Evolutionary conservation across 1,140 invertebrate genomes (phyloP), one percentile per base, ranked within the genome.

Genomic region (Pogonomyrmex barbatus): DNA sequence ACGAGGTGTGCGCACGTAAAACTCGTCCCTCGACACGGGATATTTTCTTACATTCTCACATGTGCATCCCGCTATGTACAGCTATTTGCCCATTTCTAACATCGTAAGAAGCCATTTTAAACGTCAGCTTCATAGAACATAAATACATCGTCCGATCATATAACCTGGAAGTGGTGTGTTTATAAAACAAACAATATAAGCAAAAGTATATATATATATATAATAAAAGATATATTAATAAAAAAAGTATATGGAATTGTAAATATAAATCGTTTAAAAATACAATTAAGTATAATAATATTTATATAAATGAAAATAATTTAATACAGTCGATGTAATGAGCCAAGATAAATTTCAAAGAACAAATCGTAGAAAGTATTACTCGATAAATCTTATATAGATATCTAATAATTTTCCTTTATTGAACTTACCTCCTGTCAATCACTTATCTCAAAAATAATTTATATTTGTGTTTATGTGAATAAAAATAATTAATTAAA

Each of bases 1-100:
- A 86, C 85, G 78, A 86, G 78, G 63, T 86, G 85, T 47, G 73
- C 65, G 63, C 62, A 33, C 85, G 70, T 87, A 84, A 84, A 84
- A 84, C 42, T 73, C 12, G 85, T 54, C 65, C 79, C 68, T 65
- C 76, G 85, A 58, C 85, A 82, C 76, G 56, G 47, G 67, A 83
- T 86, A 86, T 86, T 83, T 83, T 70, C 78, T 62, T 68, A 52
- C 33, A 65, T 47, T 39, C 82, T 62, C 33, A 79, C 52, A 33
- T 79, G 54, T 50, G 36, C 52, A 58, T 86, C 77, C 33, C 45
- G 54, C 4, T 42, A 54, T 58, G 54, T 30, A 58, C 62, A 73
- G 42, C 62, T 62, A 83, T 83, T 83, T 33, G 71, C 60, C 60
- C 73, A 85, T 85, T 85, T 85, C 83, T 85, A 63, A 77, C 71